Percentiles rank a stretch among this genome's conserved stretches.
These are phyloP conservation scores for Aspidiotus rigidus DNA, from an alignment of 2,888 invertebrate genomes.

Conservation along the genomic window DNA sequence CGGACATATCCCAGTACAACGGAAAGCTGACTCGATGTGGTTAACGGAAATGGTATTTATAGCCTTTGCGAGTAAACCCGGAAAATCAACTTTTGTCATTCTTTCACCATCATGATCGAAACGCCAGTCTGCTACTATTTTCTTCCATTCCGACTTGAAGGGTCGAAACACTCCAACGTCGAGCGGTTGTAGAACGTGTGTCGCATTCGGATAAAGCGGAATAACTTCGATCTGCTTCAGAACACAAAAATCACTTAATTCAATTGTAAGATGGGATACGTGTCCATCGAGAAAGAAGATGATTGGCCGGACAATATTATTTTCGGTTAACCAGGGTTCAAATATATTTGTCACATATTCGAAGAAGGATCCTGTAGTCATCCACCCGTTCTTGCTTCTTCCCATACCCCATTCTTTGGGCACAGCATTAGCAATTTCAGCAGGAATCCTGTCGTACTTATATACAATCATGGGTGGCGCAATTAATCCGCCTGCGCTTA, in stretches of 20 bases:
- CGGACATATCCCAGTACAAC: background rate
- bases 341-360: constrained; percentile 37
- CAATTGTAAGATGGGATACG: constrained; percentile 40
- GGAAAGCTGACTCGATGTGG: background rate
- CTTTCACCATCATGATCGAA: constrained; percentile 36
- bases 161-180: constrained; percentile 38
- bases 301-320: constrained; percentile 38
- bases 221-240: constrained; percentile 36
- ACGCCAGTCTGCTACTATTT: constrained; percentile 35
- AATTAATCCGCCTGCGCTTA: constrained; percentile 39
- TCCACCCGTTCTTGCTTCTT: constrained; percentile 37
- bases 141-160: constrained; percentile 37
- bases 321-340: constrained; percentile 36
- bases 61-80: too few relatives aligned
- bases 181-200: constrained; percentile 38
- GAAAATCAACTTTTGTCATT: too few relatives aligned
- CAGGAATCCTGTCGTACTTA: constrained; percentile 36
- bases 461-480: constrained; percentile 36
- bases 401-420: constrained; percentile 37
- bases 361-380: constrained; percentile 36
- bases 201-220: constrained; percentile 38
- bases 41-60: background rate
- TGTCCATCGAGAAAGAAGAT: constrained; percentile 43
- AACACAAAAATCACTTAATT: constrained; percentile 36
- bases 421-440: constrained; percentile 35